phyloP scores from a whole-genome alignment of 2,113 vertebrate genomes.

The Triplophysa siluroides region DNA sequence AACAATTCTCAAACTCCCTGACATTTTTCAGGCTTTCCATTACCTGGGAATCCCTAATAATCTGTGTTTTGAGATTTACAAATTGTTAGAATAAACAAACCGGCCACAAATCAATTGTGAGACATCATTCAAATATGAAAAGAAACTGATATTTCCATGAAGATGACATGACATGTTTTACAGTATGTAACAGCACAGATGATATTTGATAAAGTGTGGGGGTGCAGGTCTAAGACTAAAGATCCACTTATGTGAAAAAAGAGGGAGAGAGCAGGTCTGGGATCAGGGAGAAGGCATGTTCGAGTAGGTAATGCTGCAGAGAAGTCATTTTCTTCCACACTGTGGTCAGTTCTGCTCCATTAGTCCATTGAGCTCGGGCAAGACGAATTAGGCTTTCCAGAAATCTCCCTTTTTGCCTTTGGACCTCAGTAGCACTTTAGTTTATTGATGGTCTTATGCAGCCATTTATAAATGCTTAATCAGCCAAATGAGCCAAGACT shows the following conservation, averaged over 20 bases:
- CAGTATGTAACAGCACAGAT: constrained; percentile 30
- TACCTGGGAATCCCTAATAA: neutral
- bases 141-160: neutral
- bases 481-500: neutral
- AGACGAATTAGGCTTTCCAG: constrained; percentile 4
- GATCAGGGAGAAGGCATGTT: constrained; percentile 54
- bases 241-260: constrained; percentile 26
- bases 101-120: neutral
- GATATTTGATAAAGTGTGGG: constrained; percentile 41
- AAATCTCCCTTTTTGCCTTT: neutral
- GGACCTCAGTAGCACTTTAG: constrained; percentile 42
- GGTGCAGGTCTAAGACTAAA: constrained; percentile 39
- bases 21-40: no score
- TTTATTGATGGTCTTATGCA: neutral
- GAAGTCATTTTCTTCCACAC: constrained; percentile 19
- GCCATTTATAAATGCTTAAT: constrained; percentile 33
- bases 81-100: neutral
- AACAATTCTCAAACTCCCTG: no score
- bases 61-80: neutral
- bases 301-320: constrained; percentile 4
- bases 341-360: constrained; percentile 28
- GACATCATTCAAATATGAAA: neutral
- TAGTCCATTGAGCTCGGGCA: constrained; percentile 34
- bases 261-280: constrained; percentile 52
- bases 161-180: constrained; percentile 13